A percentile compares a stretch with the other conserved stretches of the same genome.
Evolutionary conservation across 2,797 vertebrate species (phyloP).

Genomic region (Notamacropus eugenii): DNA sequence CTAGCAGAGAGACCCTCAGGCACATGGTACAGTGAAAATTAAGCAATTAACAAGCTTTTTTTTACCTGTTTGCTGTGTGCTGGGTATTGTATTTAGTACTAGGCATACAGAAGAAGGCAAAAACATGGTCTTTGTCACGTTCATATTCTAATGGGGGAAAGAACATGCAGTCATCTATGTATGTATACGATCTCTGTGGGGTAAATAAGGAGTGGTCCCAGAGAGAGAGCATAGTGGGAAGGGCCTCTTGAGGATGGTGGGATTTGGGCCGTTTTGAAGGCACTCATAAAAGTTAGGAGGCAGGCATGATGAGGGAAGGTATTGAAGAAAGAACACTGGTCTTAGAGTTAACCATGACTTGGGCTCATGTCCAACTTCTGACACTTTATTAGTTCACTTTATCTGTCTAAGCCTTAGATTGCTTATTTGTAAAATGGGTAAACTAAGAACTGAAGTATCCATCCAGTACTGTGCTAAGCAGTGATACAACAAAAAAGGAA

Average conservation of each 20-base stretch:
- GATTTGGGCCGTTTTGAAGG: not conserved
- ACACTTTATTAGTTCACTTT: not conserved
- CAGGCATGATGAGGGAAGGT: not conserved
- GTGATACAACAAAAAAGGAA: not conserved
- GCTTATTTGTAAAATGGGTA: not conserved
- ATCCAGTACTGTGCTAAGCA: not conserved
- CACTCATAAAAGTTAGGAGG: not conserved
- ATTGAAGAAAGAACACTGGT: not conserved
- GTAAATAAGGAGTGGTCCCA: not conserved
- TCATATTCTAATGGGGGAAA: not conserved
- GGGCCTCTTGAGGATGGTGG: not conserved
- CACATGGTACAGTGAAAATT: not conserved
- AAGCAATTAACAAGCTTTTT: not conserved
- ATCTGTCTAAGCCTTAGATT: not conserved
- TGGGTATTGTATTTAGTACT: not conserved
- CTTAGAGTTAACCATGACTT: not conserved
- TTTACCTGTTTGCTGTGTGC: not conserved
- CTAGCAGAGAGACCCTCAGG: not conserved
- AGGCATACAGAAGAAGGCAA: not conserved
- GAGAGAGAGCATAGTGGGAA: not conserved
- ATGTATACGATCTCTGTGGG: not conserved
- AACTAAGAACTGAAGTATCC: not conserved
- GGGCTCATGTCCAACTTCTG: not conserved
- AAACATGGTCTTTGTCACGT: not conserved
- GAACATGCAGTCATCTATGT: not conserved